These are phyloP conservation scores for Gallinago solitaria DNA, from an alignment of 2,797 vertebrate genomes.

Conservation along the genomic window DNA sequence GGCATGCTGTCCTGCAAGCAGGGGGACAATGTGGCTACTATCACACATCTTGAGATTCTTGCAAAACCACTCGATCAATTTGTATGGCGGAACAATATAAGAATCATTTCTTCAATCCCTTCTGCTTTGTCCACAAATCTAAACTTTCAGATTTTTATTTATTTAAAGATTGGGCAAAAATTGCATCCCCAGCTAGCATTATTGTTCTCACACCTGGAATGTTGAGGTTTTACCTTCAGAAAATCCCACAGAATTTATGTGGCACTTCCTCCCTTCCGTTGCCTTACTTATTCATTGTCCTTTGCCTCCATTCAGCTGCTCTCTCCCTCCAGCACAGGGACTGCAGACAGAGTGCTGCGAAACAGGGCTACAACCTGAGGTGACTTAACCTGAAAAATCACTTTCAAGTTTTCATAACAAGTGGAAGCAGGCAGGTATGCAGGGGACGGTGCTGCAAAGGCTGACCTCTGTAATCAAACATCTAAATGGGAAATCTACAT, in stretches of 20 bases:
- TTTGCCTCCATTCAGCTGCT: background rate
- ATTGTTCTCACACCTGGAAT: background rate
- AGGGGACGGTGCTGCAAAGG: background rate
- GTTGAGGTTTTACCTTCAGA: background rate
- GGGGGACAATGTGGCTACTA: background rate
- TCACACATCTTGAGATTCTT: background rate
- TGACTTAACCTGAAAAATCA: background rate
- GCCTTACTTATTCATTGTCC: background rate
- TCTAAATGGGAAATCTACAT: background rate
- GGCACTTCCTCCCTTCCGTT: background rate
- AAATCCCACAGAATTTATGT: background rate
- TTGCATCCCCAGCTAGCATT: background rate
- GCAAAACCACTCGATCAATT: background rate
- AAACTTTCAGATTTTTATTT: background rate
- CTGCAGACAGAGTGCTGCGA: background rate
- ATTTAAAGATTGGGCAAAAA: background rate
- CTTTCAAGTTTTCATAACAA: background rate
- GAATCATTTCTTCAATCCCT: rapidly evolving
- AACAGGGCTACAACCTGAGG: background rate
- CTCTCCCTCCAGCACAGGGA: background rate
- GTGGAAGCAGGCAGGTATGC: background rate
- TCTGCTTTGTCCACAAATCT: background rate
- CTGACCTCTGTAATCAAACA: background rate
- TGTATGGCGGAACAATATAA: rapidly evolving
- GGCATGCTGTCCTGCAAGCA: background rate